Evolutionary conservation across 2,888 invertebrate species (phyloP).

Genomic region (Hoplodrina ambigua): DNA sequence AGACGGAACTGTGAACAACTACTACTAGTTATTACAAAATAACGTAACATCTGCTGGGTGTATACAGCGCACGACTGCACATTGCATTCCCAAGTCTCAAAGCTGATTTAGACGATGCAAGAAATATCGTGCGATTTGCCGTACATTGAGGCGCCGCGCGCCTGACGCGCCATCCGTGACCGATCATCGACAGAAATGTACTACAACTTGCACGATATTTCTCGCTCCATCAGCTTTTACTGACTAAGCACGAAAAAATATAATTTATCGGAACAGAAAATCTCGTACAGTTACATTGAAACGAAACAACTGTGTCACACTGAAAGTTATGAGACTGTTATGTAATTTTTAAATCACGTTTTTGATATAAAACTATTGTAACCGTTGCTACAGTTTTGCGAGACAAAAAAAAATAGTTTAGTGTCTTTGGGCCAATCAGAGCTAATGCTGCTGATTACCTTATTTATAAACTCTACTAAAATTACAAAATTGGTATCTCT

Average conservation of each 20-base stretch:
- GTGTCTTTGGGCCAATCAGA: neutral
- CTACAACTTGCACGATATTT: too few relatives aligned
- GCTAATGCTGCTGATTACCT: too few relatives aligned
- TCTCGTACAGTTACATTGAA: conserved; percentile 45
- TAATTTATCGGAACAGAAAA: conserved; percentile 52
- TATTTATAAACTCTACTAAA: too few relatives aligned
- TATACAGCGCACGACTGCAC: conserved; percentile 49
- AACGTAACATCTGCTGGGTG: conserved; percentile 35
- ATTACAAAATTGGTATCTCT: too few relatives aligned
- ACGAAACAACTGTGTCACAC: conserved; percentile 49
- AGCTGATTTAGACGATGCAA: too few relatives aligned
- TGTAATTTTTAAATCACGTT: conserved; percentile 49
- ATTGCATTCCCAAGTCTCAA: conserved; percentile 2
- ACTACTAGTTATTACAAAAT: conserved; percentile 30
- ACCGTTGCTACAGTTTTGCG: conserved; percentile 4
- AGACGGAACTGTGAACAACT: conserved; percentile 8
- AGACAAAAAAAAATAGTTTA: neutral
- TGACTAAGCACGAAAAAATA: conserved; percentile 26
- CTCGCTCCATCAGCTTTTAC: neutral
- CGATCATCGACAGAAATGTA: too few relatives aligned
- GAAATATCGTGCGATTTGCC: too few relatives aligned
- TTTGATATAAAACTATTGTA: conserved; percentile 31
- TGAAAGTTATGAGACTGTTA: conserved; percentile 59
- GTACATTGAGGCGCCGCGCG: too few relatives aligned
- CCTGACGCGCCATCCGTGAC: too few relatives aligned